phyloP scores from a whole-genome alignment of 2,113 vertebrate genomes.

The Psilopsiagon aurifrons region DNA sequence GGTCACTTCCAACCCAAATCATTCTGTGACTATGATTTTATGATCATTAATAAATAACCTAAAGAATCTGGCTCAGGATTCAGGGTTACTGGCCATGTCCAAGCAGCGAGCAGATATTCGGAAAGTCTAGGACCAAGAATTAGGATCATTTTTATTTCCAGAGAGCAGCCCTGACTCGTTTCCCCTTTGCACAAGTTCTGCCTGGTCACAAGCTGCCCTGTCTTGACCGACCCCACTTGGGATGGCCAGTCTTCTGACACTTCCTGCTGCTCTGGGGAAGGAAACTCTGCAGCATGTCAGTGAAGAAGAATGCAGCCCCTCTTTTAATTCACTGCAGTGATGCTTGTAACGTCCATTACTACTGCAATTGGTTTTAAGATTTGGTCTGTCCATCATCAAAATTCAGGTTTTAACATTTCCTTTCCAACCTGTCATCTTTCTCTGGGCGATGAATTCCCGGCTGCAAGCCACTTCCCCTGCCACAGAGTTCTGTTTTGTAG shows the following conservation, averaged over 20 bases:
- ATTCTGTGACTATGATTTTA: neutral
- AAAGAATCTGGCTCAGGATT: neutral
- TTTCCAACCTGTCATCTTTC: neutral
- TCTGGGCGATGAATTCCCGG: neutral
- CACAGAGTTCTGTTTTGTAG: neutral
- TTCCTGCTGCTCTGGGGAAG: neutral
- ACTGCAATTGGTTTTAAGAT: neutral
- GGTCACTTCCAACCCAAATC: neutral
- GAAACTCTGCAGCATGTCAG: neutral
- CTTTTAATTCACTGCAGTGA: neutral
- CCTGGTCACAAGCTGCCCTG: neutral
- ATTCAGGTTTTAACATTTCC: neutral
- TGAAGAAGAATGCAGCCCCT: neutral
- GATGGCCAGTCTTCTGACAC: neutral
- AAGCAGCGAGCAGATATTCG: neutral
- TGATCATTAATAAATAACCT: neutral
- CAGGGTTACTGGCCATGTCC: neutral
- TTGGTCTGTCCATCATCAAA: neutral
- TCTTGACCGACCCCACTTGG: neutral
- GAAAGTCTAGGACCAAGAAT: neutral
- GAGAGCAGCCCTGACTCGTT: neutral
- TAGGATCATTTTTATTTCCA: neutral
- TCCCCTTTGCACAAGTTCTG: neutral
- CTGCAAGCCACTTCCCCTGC: neutral
- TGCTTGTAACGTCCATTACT: neutral